These are phyloP conservation scores for Minunthozetes semirufus DNA, from an alignment of 2,888 invertebrate genomes.

Conservation along the genomic window DNA sequence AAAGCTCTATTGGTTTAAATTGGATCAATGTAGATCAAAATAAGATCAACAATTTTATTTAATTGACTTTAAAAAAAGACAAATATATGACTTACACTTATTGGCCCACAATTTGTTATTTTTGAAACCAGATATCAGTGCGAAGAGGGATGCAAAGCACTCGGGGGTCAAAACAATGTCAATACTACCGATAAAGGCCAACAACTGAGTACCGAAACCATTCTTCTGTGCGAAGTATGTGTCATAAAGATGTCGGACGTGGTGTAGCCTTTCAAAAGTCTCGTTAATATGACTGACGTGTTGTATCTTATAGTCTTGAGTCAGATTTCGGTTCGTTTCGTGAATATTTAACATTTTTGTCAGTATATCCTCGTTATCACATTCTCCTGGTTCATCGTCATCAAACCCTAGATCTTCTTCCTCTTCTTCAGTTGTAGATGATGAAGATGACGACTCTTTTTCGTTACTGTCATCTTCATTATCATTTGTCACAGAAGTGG, in stretches of 20 bases:
- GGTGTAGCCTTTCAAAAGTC: conserved; percentile 3
- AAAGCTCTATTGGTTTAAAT: too few species aligned
- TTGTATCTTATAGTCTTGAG: background rate
- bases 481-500: background rate
- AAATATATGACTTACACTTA: conserved; percentile 26
- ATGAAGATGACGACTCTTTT: background rate
- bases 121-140: conserved; percentile 27
- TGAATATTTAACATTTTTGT: background rate
- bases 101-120: conserved; percentile 31
- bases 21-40: too few species aligned
- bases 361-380: conserved; percentile 7
- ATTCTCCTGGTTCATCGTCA: background rate
- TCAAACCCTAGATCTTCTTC: background rate
- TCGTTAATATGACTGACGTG: conserved; percentile 27
- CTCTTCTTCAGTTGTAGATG: too few species aligned
- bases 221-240: conserved; percentile 22
- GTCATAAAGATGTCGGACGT: background rate
- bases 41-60: background rate
- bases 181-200: conserved; percentile 31
- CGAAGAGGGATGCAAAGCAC: conserved; percentile 33
- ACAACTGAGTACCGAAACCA: conserved; percentile 4
- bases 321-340: background rate
- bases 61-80: too few species aligned
- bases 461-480: background rate
- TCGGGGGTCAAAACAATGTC: conserved; percentile 26